Evolutionary conservation across 2,888 invertebrate species (phyloP), one percentile per base, ranked within the genome.

Genomic region (Pristionchus arcanus): DNA sequence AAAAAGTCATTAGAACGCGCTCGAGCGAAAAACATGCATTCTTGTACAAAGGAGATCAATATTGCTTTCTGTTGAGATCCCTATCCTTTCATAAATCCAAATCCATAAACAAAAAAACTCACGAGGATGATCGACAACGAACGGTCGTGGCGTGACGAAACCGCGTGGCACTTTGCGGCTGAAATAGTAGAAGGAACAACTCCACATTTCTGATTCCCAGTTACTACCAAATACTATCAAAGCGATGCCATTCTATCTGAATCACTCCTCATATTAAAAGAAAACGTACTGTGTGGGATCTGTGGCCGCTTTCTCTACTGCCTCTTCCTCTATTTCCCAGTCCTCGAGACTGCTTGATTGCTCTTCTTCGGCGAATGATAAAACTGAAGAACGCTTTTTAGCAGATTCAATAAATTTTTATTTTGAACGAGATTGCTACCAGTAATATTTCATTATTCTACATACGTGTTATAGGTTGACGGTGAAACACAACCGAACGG

Each of bases 41-140:
- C n/a, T n/a, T n/a, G n/a, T n/a, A n/a, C n/a, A n/a, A n/a, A n/a
- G n/a, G n/a, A n/a, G n/a, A n/a, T n/a, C n/a, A n/a, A n/a, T n/a
- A n/a, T n/a, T n/a, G n/a, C n/a, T n/a, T n/a, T n/a, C n/a, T n/a
- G n/a, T n/a, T n/a, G n/a, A n/a, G n/a, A n/a, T n/a, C n/a, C n/a
- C n/a, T n/a, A n/a, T n/a, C n/a, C n/a, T n/a, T n/a, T n/a, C n/a
- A n/a, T n/a, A n/a, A n/a, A n/a, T n/a, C n/a, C n/a, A n/a, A n/a
- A n/a, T n/a, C n/a, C n/a, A n/a, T n/a, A n/a, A n/a, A n/a, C n/a
- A n/a, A n/a, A n/a, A n/a, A n/a, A n/a, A 37, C 81, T 81, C 15
- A 81, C 81, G 42, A 49, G 81, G 81, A 81, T 81, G 81, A 25
- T 81, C 81, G 4, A 81, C 49, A n/a, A 81, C 81, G 28, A 81